Base-by-base conservation (phyloP, 1,140 invertebrate species). In the Cydia pomonella region DNA sequence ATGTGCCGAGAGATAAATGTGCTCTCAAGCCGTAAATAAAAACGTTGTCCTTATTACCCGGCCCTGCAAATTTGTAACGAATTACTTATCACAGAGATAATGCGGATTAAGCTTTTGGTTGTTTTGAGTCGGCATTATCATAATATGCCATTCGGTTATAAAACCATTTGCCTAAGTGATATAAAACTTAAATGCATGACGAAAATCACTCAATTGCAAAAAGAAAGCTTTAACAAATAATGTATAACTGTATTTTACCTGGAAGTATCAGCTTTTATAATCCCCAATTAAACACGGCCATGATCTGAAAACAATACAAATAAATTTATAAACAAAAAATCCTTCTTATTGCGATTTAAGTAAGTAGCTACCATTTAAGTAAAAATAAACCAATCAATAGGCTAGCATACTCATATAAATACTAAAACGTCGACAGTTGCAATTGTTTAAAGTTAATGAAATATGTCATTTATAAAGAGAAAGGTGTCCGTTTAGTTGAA, bases 381-480 rank as follows among this genome's bases (percentile, higher is more conserved):
- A 12, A 44, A 44, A 44, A 44, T 13, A 44, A 16, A 44, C 41
- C 41, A 16, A 16, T n/a, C n/a, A n/a, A n/a, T n/a, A n/a, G n/a
- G n/a, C n/a, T n/a, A n/a, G n/a, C n/a, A n/a, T n/a, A n/a, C n/a
- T n/a, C n/a, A n/a, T n/a, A n/a, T n/a, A n/a, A n/a, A n/a, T n/a
- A n/a, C n/a, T n/a, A n/a, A n/a, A n/a, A n/a, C n/a, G n/a, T n/a
- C n/a, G n/a, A n/a, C n/a, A n/a, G n/a, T n/a, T n/a, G n/a, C n/a
- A n/a, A n/a, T n/a, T n/a, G 82, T 74, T 85, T 80, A 77, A 77
- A 78, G 75, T 79, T 79, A 77, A 79, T 84, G 79, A 81, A 50
- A 6, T 50, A 59, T 59, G 53, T 77, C 77, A 74, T 79, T 78
- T 82, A 84, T 82, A 83, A 85, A 81, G 83, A 86, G 85, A 88